Conservation (phyloP, 2,113 vertebrate species). For the Corythornis madagascariensis region DNA sequence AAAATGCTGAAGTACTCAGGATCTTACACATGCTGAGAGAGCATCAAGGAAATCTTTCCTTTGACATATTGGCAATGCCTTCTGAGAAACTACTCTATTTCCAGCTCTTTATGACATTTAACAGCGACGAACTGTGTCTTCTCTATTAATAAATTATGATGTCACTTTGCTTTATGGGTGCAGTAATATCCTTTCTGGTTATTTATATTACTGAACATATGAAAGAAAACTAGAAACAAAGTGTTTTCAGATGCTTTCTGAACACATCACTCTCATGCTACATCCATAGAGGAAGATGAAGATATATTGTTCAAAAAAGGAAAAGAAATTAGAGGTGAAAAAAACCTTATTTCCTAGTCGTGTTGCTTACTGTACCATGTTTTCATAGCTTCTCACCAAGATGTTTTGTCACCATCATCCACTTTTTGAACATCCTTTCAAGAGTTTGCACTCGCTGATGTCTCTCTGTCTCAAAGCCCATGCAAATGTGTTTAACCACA, state of each 20-base stretch:
- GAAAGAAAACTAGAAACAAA: constrained; percentile 57
- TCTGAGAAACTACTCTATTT: constrained; percentile 61
- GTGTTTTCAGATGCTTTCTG: constrained; percentile 34
- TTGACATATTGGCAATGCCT: constrained; percentile 16
- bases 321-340: neutral
- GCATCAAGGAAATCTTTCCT: constrained; percentile 29
- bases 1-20: neutral
- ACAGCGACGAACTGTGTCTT: constrained; percentile 47
- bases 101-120: constrained; percentile 47
- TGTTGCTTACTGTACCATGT: neutral
- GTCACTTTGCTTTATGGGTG: constrained; percentile 59
- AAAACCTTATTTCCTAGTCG: neutral
- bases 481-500: neutral
- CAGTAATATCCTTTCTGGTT: constrained; percentile 66
- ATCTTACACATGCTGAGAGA: neutral
- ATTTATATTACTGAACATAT: neutral
- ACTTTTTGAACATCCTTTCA: neutral
- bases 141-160: constrained; percentile 67
- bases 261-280: constrained; percentile 6
- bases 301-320: neutral
- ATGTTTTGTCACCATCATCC: neutral
- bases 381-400: neutral
- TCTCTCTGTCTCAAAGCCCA: neutral
- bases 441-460: neutral
- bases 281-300: neutral